Conservation (phyloP, 2,113 vertebrate species). For the Equus quagga region DNA sequence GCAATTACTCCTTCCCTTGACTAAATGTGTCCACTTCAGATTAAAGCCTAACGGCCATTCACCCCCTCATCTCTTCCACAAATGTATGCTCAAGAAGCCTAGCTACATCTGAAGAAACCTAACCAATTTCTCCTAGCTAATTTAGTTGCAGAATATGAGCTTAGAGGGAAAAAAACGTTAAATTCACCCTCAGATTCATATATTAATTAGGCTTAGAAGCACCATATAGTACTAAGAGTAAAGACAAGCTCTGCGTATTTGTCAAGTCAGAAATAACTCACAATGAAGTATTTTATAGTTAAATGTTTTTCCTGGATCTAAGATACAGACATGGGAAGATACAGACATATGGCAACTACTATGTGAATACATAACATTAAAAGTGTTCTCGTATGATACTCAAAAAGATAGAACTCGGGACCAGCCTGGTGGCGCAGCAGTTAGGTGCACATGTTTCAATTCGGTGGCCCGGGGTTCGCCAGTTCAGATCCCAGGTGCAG, state of each 20-base stretch:
- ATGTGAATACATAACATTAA: not conserved
- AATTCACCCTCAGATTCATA: not conserved
- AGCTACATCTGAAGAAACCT: not conserved
- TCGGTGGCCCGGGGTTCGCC: too few species aligned
- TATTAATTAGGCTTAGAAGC: conserved; percentile 13
- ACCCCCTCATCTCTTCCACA: not conserved
- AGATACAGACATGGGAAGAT: not conserved
- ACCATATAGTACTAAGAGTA: not conserved
- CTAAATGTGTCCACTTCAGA: not conserved
- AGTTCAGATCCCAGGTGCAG: too few species aligned
- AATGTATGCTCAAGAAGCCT: not conserved
- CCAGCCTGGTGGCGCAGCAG: too few species aligned
- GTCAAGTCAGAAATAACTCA: conserved; percentile 14
- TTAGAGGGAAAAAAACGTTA: not conserved
- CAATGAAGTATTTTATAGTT: not conserved
- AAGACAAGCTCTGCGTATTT: conserved; percentile 1
- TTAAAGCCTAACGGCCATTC: conserved; percentile 14
- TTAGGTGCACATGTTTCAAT: too few species aligned
- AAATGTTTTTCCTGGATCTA: not conserved
- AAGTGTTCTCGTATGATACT: not conserved
- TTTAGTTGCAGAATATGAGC: not conserved
- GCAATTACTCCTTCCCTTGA: not conserved
- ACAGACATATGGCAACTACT: not conserved
- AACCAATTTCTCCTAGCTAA: not conserved
- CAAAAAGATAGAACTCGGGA: not conserved